Conservation (phyloP, 2,113 vertebrate genomes). For the Trinectes maculatus region DNA sequence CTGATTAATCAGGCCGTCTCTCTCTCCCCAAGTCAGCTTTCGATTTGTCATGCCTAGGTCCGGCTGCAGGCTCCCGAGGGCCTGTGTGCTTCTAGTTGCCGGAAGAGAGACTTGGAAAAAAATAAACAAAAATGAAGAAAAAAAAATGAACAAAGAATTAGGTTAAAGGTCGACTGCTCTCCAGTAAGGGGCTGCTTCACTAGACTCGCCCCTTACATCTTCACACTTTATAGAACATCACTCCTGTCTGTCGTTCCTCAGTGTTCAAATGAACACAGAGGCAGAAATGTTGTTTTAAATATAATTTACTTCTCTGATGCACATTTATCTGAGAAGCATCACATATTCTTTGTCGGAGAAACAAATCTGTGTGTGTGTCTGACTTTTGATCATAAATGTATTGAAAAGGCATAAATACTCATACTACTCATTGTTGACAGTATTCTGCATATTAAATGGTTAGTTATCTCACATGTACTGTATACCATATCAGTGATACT, state of each 20-base stretch:
- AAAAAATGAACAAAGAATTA: conserved; percentile 78
- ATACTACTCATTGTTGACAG: background rate
- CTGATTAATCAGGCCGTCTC: conserved; percentile 79
- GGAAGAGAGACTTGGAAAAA: conserved; percentile 81
- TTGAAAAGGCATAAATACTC: conserved; percentile 1
- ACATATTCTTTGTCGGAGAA: conserved; percentile 7
- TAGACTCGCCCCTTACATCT: conserved; percentile 46
- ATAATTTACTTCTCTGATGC: conserved; percentile 34
- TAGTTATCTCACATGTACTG: conserved; percentile 10
- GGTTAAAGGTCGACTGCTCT: conserved; percentile 68
- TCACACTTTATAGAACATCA: conserved; percentile 52
- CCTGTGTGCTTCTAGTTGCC: conserved; percentile 80
- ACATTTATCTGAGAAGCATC: conserved; percentile 38
- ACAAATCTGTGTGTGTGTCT: conserved; percentile 4
- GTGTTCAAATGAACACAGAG: conserved; percentile 8
- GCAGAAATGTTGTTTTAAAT: background rate
- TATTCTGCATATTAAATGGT: background rate
- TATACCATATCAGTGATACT: background rate
- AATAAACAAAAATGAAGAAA: background rate
- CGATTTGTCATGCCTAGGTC: conserved; percentile 82
- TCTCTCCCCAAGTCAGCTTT: conserved; percentile 79
- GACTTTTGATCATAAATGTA: conserved; percentile 18
- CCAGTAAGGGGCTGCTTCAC: conserved; percentile 56
- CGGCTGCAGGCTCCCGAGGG: conserved; percentile 80
- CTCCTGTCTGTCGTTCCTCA: conserved; percentile 6